Conservation (phyloP, 1,140 invertebrate species). For the Drosophila virilis region DNA sequence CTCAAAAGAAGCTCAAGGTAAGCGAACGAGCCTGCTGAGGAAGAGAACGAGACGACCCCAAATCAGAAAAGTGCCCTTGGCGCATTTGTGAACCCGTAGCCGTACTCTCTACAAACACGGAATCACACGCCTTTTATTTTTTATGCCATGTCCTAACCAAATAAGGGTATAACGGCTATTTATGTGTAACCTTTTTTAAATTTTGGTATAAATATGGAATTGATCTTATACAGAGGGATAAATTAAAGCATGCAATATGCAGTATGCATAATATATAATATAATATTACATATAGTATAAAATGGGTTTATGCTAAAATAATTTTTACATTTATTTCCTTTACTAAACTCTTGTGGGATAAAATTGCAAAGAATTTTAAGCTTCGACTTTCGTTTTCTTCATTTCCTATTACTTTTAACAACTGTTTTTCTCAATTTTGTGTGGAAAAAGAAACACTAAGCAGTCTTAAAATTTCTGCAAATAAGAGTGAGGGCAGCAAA, state of each 20-base stretch:
- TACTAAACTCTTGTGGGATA: no score
- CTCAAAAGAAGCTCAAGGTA: conserved; percentile 41
- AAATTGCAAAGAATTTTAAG: no score
- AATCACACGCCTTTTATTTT: conserved; percentile 17
- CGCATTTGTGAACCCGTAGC: conserved; percentile 47
- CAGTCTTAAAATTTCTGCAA: conserved; percentile 68
- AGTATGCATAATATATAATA: no score
- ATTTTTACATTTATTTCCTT: no score
- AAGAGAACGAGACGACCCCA: neutral
- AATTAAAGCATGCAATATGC: neutral
- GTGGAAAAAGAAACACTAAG: conserved; percentile 63
- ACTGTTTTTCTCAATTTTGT: conserved; percentile 48
- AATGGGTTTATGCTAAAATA: no score
- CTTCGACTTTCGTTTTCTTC: neutral
- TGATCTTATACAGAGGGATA: neutral
- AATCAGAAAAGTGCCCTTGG: conserved; percentile 51
- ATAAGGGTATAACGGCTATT: neutral
- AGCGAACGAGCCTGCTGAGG: conserved; percentile 1
- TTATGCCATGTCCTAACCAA: conserved; percentile 21
- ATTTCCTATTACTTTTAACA: conserved; percentile 37
- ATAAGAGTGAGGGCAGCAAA: conserved; percentile 45
- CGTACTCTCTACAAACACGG: conserved; percentile 22
- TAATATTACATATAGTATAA: no score
- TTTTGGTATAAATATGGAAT: neutral
- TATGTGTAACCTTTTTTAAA: neutral